A percentile compares a stretch with the other conserved stretches of the same genome.
These are phyloP conservation scores for Tinamus major DNA, from an alignment of 2,797 vertebrate species.

Conservation along the genomic window DNA sequence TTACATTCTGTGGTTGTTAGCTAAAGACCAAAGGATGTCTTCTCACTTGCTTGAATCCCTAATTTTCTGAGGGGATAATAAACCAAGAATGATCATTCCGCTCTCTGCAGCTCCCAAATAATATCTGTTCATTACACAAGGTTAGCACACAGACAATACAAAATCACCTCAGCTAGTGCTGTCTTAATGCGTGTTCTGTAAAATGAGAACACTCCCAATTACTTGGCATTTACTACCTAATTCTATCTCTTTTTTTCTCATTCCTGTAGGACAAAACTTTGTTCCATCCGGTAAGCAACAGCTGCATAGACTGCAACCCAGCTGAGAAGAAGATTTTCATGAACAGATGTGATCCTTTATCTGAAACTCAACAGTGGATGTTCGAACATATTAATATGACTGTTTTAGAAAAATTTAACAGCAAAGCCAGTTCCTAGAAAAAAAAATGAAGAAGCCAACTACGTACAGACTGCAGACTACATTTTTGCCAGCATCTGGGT, in stretches of 20 bases:
- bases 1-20: neutral
- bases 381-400: constrained; percentile 90
- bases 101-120: constrained; percentile 16
- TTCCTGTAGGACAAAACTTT: constrained; percentile 87
- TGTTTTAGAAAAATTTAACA: constrained; percentile 89
- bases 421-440: constrained; percentile 83
- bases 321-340: constrained; percentile 92
- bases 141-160: neutral
- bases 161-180: neutral
- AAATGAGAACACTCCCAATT: constrained; percentile 18
- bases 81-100: neutral
- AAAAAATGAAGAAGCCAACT: constrained; percentile 35
- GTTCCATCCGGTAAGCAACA: constrained; percentile 89
- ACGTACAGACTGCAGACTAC: constrained; percentile 67
- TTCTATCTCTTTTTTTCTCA: constrained; percentile 61
- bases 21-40: neutral
- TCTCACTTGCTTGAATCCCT: neutral
- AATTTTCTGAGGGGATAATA: neutral
- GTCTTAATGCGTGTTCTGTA: constrained; percentile 21
- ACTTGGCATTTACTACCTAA: constrained; percentile 51
- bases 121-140: neutral
- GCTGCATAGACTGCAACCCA: constrained; percentile 89
- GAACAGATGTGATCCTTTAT: constrained; percentile 89
- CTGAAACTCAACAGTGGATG: constrained; percentile 91
- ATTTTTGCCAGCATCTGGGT: constrained; percentile 76